A percentile compares a stretch with the other conserved stretches of the same genome.
These are phyloP conservation scores for Xanthia togata DNA, from an alignment of 2,888 invertebrate species.

Conservation along the genomic window DNA sequence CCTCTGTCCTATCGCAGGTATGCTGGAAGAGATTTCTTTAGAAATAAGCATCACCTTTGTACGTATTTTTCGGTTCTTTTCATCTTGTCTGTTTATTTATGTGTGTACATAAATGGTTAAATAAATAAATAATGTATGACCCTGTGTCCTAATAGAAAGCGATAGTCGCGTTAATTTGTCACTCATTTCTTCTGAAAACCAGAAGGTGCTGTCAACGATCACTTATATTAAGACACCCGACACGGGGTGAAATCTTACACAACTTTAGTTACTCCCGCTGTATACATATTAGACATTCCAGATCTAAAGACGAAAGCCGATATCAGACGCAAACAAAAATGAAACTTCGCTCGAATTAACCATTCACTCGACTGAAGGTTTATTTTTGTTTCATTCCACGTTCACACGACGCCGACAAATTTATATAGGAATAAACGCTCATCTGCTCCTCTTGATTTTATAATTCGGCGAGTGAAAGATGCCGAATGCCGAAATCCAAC, in stretches of 20 bases:
- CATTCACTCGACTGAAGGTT: not conserved
- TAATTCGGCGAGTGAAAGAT: not conserved
- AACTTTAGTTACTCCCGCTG: not conserved
- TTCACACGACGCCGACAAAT: too few relatives aligned
- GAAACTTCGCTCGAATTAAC: too few relatives aligned
- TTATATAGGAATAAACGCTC: not conserved
- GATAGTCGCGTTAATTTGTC: not conserved
- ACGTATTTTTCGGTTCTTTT: too few relatives aligned
- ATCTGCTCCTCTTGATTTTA: not conserved
- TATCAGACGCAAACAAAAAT: constrained; percentile 1
- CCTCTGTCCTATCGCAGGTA: too few relatives aligned
- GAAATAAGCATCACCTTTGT: too few relatives aligned
- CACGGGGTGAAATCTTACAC: not conserved
- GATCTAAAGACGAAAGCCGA: not conserved
- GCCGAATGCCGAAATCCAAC: not conserved
- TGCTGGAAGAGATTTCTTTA: too few relatives aligned
- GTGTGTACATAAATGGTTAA: too few relatives aligned
- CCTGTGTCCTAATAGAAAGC: not conserved
- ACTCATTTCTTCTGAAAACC: not conserved
- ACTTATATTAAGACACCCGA: not conserved
- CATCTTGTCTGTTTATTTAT: too few relatives aligned
- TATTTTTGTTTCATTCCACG: not conserved
- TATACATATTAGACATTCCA: not conserved
- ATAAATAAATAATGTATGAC: too few relatives aligned
- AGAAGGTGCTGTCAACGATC: not conserved